Percentiles rank a stretch among this genome's conserved stretches.
phyloP scores from a whole-genome alignment of 2,888 invertebrate genomes.

The Spicauda simplicius region DNA sequence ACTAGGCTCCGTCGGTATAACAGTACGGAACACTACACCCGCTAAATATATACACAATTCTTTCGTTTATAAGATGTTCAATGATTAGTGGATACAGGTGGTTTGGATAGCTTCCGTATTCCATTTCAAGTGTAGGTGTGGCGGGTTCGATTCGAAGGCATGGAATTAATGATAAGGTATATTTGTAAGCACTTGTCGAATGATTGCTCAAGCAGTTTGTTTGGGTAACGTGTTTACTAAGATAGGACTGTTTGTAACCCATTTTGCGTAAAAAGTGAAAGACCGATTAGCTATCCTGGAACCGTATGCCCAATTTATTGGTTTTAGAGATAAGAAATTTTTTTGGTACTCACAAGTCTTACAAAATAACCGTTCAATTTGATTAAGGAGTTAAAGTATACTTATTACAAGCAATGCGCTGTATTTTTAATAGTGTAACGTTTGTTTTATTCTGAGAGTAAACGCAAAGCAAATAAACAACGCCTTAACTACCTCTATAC shows the following conservation, averaged over 20 bases:
- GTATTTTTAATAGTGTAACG: no score
- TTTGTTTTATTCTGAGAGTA: no score
- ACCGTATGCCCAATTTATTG: neutral
- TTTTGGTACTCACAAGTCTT: no score
- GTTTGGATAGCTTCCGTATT: slow-evolving; percentile 17
- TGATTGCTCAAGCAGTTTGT: slow-evolving; percentile 20
- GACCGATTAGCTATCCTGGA: slow-evolving; percentile 27
- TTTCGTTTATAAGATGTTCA: neutral
- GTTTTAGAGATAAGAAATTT: neutral
- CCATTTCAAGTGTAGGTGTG: slow-evolving; percentile 19
- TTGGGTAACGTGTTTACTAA: slow-evolving; percentile 21
- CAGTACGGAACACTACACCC: neutral
- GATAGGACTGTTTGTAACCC: slow-evolving; percentile 30
- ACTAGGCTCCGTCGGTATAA: neutral
- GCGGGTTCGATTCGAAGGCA: slow-evolving; percentile 10
- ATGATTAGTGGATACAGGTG: slow-evolving; percentile 4
- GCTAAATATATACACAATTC: neutral
- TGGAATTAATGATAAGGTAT: slow-evolving; percentile 49
- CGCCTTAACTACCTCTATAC: no score
- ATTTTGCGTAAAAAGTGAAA: slow-evolving; percentile 34
- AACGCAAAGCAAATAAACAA: no score
- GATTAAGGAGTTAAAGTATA: no score
- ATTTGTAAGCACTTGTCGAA: slow-evolving; percentile 37
- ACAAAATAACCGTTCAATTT: no score
- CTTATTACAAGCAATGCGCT: no score